A percentile compares a stretch with the other conserved stretches of the same genome.
Conservation (phyloP, 2,888 invertebrate genomes). For the Eucera pruinosa region DNA sequence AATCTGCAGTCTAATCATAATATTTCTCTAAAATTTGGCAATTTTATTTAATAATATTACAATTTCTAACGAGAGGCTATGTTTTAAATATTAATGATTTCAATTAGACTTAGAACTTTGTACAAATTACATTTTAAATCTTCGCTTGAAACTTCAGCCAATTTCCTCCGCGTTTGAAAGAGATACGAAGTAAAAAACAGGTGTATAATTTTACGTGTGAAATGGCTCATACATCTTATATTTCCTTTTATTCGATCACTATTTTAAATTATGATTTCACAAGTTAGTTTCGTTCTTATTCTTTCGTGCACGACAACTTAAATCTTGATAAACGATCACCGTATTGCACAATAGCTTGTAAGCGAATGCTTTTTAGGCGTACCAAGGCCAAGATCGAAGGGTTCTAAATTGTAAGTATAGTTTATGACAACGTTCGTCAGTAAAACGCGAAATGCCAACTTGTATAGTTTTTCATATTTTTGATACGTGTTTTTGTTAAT, state of each 20-base stretch:
- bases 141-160: too few relatives aligned
- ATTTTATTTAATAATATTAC: neutral
- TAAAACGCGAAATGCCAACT: slow-evolving; percentile 32
- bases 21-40: too few relatives aligned
- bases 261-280: slow-evolving; percentile 4
- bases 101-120: neutral
- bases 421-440: slow-evolving; percentile 10
- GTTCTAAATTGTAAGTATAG: slow-evolving; percentile 28
- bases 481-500: slow-evolving; percentile 52
- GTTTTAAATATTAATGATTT: neutral
- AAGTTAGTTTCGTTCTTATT: neutral
- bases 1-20: too few relatives aligned
- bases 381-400: slow-evolving; percentile 46
- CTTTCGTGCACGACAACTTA: slow-evolving; percentile 8
- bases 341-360: slow-evolving; percentile 46
- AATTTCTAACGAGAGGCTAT: neutral
- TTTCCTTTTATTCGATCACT: neutral
- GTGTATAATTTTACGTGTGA: too few relatives aligned
- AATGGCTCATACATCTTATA: slow-evolving; percentile 9
- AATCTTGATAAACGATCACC: slow-evolving; percentile 2
- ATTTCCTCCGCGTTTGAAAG: too few relatives aligned
- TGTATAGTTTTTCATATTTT: slow-evolving; percentile 61
- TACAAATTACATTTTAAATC: neutral
- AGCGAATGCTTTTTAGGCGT: slow-evolving; percentile 28
- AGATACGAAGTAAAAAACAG: too few relatives aligned